phyloP scores from a whole-genome alignment of 92 coral and sea anemone genomes.

The Scolanthus callimorphus region DNA sequence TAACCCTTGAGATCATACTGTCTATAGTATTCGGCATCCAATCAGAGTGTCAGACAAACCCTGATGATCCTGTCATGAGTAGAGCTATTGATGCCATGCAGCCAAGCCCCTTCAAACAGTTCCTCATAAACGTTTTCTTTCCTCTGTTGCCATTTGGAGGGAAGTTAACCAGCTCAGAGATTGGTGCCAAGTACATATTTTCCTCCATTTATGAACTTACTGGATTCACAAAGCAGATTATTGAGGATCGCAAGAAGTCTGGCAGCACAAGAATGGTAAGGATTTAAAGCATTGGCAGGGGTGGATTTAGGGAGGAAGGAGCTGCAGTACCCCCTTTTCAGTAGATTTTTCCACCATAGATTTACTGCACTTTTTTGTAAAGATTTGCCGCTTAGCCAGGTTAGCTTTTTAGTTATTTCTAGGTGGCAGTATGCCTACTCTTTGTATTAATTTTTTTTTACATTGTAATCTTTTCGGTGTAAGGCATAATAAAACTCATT shows the following conservation, averaged over 20 bases:
- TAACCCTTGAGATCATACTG: slow-evolving; percentile 50
- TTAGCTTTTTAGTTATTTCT: too few species aligned
- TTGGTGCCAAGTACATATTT: neutral
- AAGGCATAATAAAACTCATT: too few species aligned
- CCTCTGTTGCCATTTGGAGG: slow-evolving; percentile 21
- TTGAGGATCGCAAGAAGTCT: neutral
- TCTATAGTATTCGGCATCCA: slow-evolving; percentile 53
- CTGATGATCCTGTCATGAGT: slow-evolving; percentile 45
- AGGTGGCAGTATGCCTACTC: too few species aligned
- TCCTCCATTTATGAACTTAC: neutral
- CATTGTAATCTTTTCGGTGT: too few species aligned
- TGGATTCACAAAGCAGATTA: neutral
- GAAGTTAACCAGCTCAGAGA: neutral
- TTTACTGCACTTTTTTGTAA: too few species aligned
- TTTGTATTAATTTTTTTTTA: too few species aligned
- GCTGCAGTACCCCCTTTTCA: too few species aligned
- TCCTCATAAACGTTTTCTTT: slow-evolving; percentile 1
- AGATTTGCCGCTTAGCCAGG: too few species aligned
- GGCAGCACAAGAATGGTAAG: neutral
- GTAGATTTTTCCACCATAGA: too few species aligned
- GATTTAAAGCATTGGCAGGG: too few species aligned
- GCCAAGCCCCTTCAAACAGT: slow-evolving; percentile 1
- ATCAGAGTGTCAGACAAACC: slow-evolving; percentile 52
- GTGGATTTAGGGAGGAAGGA: too few species aligned
- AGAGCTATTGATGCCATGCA: slow-evolving; percentile 26